Evolutionary conservation across 2,888 invertebrate genomes (phyloP), one percentile per base, ranked within the genome.

Genomic region (Hypomecis atomaria): DNA sequence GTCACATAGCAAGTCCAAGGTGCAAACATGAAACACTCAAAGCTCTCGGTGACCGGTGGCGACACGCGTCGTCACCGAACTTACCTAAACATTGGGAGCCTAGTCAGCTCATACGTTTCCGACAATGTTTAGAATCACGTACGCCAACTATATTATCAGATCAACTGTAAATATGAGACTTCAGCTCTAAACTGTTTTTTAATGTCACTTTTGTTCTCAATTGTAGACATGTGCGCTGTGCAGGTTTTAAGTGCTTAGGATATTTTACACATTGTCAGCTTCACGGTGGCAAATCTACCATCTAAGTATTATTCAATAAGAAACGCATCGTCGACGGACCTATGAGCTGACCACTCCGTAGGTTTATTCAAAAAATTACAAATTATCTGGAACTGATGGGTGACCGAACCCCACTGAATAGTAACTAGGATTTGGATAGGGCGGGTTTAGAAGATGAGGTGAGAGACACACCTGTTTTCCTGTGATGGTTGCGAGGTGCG

Each of bases 21-120:
- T 93, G 93, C 93, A 93, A 92, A 93, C 93, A 93, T 92, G 93
- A 92, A 93, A 93, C 93, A 93, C 92, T 93, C 91, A 93, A 93
- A 93, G 93, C 93, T 92, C 92, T 92, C 87, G 89, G 90, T 92
- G 89, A 88, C 85, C 87, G 84, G 84, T 79, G 80, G 78, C 78
- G 83, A 87, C 81, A 79, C 82, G 74, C 78, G 78, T 84, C 85
- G 75, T 80, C 85, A 87, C 87, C 88, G 89, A 85, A 90, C 89
- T 89, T 90, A 90, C 90, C 89, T 85, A 89, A 86, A 79, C 77
- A 75, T 69, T 62, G 64, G 66, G 67, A 66, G 69, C 62, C 68
- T 70, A 68, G 74, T 75, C 78, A 78, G 80, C 78, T 66, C 67
- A 65, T 61, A 64, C 65, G 65, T 65, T 42, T 60, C 13, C 4